Conservation (phyloP, 2,888 invertebrate genomes). For the Eristalis tenax region DNA sequence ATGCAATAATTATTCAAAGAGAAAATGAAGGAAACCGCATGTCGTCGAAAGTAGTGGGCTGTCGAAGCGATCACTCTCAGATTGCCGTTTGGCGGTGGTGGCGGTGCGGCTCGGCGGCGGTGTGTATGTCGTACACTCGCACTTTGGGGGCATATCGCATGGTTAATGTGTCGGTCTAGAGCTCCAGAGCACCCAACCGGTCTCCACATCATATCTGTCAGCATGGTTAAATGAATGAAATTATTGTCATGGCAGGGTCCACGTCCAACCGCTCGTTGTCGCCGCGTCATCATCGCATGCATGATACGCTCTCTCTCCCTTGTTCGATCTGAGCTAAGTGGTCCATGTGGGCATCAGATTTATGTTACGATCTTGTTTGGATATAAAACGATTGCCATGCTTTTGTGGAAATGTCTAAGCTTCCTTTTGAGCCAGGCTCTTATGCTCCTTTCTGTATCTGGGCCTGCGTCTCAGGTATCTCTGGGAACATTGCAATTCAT, state of each 20-base stretch:
- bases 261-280: conserved; percentile 33
- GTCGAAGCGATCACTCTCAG: conserved; percentile 49
- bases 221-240: conserved; percentile 69
- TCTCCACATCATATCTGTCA: conserved; percentile 68
- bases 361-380: conserved; percentile 72
- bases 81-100: conserved; percentile 8
- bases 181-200: conserved; percentile 45
- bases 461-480: conserved; percentile 53
- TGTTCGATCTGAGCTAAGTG: conserved; percentile 58
- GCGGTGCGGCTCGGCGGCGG: neutral
- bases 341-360: conserved; percentile 70
- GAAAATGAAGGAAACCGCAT: conserved; percentile 56
- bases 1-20: conserved; percentile 59
- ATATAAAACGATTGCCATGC: conserved; percentile 72
- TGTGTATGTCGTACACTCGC: neutral
- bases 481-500: conserved; percentile 54
- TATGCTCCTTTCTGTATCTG: conserved; percentile 64
- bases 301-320: neutral
- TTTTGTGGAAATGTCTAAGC: conserved; percentile 70
- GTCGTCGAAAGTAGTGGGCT: conserved; percentile 24
- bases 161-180: conserved; percentile 34
- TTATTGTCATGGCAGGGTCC: conserved; percentile 66
- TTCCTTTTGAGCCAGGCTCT: conserved; percentile 55
- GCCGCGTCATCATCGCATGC: neutral
- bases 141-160: conserved; percentile 27